Evolutionary conservation across 2,888 invertebrate species (phyloP).

Genomic region (Hetaerina titia): DNA sequence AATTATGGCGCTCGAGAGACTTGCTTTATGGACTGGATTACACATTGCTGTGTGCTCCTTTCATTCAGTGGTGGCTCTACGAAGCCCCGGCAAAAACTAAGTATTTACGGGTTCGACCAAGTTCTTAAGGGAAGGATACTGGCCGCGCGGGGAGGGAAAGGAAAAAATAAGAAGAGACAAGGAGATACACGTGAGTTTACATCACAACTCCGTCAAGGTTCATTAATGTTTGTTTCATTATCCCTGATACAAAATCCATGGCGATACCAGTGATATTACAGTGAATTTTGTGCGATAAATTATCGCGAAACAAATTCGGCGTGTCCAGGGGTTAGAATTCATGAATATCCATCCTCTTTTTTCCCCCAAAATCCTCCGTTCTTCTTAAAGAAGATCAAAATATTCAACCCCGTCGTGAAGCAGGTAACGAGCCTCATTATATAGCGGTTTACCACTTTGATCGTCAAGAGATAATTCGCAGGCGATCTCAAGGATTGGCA

Average conservation of each 20-base stretch:
- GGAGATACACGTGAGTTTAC: not conserved
- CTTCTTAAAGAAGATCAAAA: not conserved
- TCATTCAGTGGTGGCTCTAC: not conserved
- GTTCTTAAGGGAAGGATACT: not conserved
- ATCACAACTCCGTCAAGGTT: not conserved
- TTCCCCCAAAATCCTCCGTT: not conserved
- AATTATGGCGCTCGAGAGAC: not conserved
- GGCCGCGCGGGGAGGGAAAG: not conserved
- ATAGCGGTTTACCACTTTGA: not conserved
- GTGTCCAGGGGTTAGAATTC: not conserved
- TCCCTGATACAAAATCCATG: not conserved
- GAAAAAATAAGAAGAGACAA: not conserved
- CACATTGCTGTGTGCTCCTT: not conserved
- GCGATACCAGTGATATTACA: not conserved
- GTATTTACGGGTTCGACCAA: not conserved
- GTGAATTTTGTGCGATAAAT: not conserved
- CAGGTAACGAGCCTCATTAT: not conserved
- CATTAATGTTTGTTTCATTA: not conserved
- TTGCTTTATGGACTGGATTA: not conserved
- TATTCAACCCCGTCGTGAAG: not conserved
- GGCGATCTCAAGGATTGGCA: not conserved
- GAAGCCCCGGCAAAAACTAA: not conserved
- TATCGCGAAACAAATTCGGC: not conserved
- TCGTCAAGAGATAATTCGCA: slow-evolving; percentile 27
- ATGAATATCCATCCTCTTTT: not conserved